These are phyloP conservation scores for Tillus elongatus DNA, from an alignment of 2,888 invertebrate genomes.

Conservation along the genomic window DNA sequence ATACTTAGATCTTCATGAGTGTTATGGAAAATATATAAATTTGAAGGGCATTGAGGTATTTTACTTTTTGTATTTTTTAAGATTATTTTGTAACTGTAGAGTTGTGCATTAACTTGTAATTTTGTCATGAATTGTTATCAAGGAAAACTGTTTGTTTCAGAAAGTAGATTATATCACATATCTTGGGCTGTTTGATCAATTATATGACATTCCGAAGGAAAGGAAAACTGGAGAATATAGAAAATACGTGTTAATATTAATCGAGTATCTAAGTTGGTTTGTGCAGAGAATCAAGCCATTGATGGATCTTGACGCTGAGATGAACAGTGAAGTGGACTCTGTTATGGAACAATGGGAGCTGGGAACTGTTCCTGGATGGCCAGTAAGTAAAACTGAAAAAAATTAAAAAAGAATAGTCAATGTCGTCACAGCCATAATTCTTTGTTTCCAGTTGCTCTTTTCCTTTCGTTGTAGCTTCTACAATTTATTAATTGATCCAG, in stretches of 20 bases:
- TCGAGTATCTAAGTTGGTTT: conserved; percentile 81
- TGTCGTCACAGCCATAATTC: conserved; percentile 13
- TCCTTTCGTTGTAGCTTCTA: too few relatives aligned
- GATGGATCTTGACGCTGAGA: conserved; percentile 68
- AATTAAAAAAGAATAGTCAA: conserved; percentile 11
- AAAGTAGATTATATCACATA: conserved; percentile 96
- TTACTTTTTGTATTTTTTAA: too few relatives aligned
- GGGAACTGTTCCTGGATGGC: conserved; percentile 92
- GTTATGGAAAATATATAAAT: conserved; percentile 93
- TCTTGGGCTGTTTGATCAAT: conserved; percentile 84
- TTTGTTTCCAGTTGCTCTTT: conserved; percentile 11
- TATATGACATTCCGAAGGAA: conserved; percentile 90
- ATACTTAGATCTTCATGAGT: conserved; percentile 93
- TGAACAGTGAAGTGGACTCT: conserved; percentile 67
- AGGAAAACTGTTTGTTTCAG: conserved; percentile 36
- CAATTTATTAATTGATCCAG: too few relatives aligned
- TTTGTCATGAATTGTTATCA: too few relatives aligned
- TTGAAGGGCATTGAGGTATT: conserved; percentile 86
- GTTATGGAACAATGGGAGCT: conserved; percentile 82
- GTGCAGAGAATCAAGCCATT: conserved; percentile 78
- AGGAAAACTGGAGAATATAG: conserved; percentile 81
- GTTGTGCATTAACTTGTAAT: too few relatives aligned
- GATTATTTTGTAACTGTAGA: too few relatives aligned
- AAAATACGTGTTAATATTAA: conserved; percentile 71
- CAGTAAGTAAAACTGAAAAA: conserved; percentile 56